Conservation (phyloP, 2,888 invertebrate species). For the Cabera pusaria region DNA sequence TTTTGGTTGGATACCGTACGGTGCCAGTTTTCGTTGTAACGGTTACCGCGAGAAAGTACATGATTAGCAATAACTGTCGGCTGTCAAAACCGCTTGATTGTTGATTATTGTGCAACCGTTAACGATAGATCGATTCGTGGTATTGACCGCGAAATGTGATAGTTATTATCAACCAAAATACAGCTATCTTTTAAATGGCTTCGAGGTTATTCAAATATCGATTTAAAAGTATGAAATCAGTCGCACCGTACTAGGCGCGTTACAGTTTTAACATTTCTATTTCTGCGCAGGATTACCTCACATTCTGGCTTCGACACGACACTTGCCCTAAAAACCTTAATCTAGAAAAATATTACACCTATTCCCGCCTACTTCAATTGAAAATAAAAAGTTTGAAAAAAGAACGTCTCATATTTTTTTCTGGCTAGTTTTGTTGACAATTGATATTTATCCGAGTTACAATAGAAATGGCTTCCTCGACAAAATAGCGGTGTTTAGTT, state of each 20-base stretch:
- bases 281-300: conserved; percentile 16
- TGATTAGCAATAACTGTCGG: conserved; percentile 75
- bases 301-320: conserved; percentile 18
- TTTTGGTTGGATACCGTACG: conserved; percentile 70
- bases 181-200: conserved; percentile 14
- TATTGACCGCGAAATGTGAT: conserved; percentile 38
- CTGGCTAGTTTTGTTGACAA: conserved; percentile 3
- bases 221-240: conserved; percentile 8
- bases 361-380: conserved; percentile 11
- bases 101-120: conserved; percentile 54
- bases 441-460: conserved; percentile 2
- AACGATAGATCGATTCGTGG: conserved; percentile 32
- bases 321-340: conserved; percentile 18
- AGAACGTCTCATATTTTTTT: conserved; percentile 5
- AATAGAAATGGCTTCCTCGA: conserved; percentile 2
- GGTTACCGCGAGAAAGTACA: conserved; percentile 66
- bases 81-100: conserved; percentile 53
- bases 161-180: conserved; percentile 10
- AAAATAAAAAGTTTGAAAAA: conserved; percentile 17
- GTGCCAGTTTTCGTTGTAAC: conserved; percentile 76
- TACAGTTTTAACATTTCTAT: conserved; percentile 15
- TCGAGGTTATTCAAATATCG: conserved; percentile 3
- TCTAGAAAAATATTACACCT: conserved; percentile 18
- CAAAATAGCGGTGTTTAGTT: conserved; percentile 32
- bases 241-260: conserved; percentile 7